Conservation (phyloP, 2,797 vertebrate species). For the Betta splendens region DNA sequence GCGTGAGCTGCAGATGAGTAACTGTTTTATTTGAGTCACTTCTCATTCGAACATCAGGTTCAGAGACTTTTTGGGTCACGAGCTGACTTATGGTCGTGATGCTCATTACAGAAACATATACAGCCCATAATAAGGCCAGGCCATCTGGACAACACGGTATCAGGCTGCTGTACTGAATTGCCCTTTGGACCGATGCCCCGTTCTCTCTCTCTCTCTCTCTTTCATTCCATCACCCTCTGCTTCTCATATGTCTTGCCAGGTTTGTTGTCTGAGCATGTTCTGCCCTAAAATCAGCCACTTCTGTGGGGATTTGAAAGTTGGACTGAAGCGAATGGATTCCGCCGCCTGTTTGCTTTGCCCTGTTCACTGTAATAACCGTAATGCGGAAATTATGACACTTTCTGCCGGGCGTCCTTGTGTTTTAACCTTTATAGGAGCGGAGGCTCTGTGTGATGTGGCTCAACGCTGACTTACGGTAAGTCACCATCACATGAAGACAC, state of each 20-base stretch:
- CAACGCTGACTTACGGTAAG: no score
- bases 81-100: slow-evolving; percentile 32
- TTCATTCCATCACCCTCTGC: slow-evolving; percentile 26
- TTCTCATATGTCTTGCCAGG: slow-evolving; percentile 64
- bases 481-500: no score
- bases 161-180: slow-evolving; percentile 58
- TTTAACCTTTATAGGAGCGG: slow-evolving; percentile 41
- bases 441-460: slow-evolving; percentile 25
- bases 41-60: slow-evolving; percentile 23
- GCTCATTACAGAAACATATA: slow-evolving; percentile 64
- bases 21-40: neutral
- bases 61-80: slow-evolving; percentile 51
- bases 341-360: slow-evolving; percentile 18
- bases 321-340: slow-evolving; percentile 36
- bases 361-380: slow-evolving; percentile 2
- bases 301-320: slow-evolving; percentile 46
- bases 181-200: slow-evolving; percentile 61
- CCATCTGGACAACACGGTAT: slow-evolving; percentile 70
- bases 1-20: neutral
- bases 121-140: slow-evolving; percentile 64
- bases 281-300: slow-evolving; percentile 62
- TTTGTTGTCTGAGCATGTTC: slow-evolving; percentile 63
- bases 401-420: slow-evolving; percentile 24
- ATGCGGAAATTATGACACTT: slow-evolving; percentile 7
- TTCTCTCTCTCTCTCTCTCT: slow-evolving; percentile 33